Evolutionary conservation across 2,797 vertebrate species (phyloP).

Genomic region (Chaunax sp.): DNA sequence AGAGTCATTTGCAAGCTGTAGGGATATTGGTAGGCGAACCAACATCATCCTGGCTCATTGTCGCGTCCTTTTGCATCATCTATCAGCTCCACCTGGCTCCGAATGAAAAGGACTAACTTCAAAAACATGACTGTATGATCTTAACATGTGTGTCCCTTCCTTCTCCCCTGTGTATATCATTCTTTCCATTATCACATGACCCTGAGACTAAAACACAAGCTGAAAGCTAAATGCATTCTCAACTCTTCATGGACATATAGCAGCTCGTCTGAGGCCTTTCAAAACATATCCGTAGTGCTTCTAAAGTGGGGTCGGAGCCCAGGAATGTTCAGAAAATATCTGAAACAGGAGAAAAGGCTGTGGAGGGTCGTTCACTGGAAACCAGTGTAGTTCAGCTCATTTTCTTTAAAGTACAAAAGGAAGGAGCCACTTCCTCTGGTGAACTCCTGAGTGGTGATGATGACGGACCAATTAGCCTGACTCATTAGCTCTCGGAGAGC

Average conservation of each 20-base stretch:
- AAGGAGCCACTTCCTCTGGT: constrained; percentile 69
- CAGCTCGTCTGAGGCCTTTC: background rate
- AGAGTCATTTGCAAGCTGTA: too few species aligned
- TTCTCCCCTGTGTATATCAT: background rate
- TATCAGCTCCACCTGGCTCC: too few species aligned
- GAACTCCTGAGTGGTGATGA: constrained; percentile 71
- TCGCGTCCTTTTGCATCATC: too few species aligned
- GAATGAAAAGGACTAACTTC: too few species aligned
- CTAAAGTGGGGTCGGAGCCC: background rate
- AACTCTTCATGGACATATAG: background rate
- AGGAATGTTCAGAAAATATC: background rate
- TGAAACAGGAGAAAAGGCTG: background rate
- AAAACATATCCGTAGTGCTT: background rate
- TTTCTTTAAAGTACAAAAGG: constrained; percentile 36
- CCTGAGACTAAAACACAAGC: constrained; percentile 4
- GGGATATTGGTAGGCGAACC: too few species aligned
- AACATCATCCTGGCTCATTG: too few species aligned
- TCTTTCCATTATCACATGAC: constrained; percentile 17
- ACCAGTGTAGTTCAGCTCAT: constrained; percentile 53
- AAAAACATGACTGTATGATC: too few species aligned
- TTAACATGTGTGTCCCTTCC: background rate
- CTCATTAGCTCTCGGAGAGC: constrained; percentile 76
- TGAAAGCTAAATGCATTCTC: constrained; percentile 6
- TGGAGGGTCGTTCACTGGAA: constrained; percentile 33
- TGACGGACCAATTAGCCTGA: constrained; percentile 75